Percentiles rank a stretch among this genome's conserved stretches.
These are phyloP conservation scores for Dreissena rostriformis DNA, from an alignment of 1,140 invertebrate species.

Conservation along the genomic window DNA sequence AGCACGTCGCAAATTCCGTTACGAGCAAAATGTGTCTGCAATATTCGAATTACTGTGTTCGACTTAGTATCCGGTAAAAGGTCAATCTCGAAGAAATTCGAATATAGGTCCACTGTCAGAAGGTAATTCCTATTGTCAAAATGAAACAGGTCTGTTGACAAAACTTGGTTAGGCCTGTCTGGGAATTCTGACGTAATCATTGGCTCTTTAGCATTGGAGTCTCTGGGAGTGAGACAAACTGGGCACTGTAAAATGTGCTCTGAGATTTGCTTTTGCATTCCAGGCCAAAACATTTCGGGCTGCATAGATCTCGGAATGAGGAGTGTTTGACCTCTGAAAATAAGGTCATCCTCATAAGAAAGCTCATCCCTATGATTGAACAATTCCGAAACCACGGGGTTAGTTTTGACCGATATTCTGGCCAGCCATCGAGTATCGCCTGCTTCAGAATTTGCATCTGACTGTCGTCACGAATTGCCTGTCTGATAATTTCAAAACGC, in stretches of 20 bases:
- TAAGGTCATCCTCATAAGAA: conserved; percentile 1
- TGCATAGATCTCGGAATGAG: background rate
- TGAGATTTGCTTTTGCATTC: background rate
- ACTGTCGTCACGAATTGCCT: background rate
- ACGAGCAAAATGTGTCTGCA: background rate
- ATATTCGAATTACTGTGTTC: background rate
- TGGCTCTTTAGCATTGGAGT: conserved; percentile 16
- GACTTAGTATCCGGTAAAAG: background rate
- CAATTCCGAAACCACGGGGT: conserved; percentile 5
- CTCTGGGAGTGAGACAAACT: conserved; percentile 34
- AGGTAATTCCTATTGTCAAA: background rate
- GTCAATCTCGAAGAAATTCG: conserved; percentile 21
- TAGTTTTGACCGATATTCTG: conserved; percentile 2
- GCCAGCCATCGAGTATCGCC: conserved; percentile 47
- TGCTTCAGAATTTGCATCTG: conserved; percentile 6
- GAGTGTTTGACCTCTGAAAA: background rate
- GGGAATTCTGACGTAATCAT: background rate
- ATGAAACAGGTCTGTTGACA: too few species aligned
- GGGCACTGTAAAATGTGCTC: background rate
- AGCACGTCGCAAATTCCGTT: background rate
- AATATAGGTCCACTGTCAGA: background rate
- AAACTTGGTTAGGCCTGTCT: background rate
- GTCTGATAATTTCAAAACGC: background rate
- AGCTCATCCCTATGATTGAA: conserved; percentile 57
- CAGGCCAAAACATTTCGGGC: background rate